Conservation (phyloP, 2,888 invertebrate species). For the Tipula confusa region DNA sequence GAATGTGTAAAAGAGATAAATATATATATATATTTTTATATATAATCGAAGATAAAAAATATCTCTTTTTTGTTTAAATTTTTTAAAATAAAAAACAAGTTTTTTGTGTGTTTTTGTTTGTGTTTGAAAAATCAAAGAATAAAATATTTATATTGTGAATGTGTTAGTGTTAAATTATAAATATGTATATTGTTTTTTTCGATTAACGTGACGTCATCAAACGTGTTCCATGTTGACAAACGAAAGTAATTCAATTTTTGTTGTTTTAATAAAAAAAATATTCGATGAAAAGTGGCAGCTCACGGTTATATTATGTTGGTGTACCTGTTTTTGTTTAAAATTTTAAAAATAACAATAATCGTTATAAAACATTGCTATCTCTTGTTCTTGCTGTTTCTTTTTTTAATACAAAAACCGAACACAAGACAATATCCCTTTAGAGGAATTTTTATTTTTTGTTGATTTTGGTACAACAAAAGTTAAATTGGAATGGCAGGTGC, state of each 20-base stretch:
- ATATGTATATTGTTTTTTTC: neutral
- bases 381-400: neutral
- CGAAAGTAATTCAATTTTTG: slow-evolving; percentile 5
- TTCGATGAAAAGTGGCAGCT: neutral
- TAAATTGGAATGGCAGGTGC: neutral
- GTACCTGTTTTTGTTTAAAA: neutral
- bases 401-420: neutral
- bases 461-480: neutral
- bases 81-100: slow-evolving; percentile 15
- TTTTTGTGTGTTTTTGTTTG: neutral
- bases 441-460: neutral
- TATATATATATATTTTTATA: neutral
- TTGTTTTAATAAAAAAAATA: neutral
- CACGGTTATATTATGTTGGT: neutral
- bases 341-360: neutral
- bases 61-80: neutral
- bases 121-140: neutral
- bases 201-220: neutral
- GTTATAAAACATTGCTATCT: neutral
- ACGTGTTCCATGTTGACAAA: neutral
- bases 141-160: neutral
- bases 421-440: neutral
- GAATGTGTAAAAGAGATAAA: neutral
- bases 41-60: neutral
- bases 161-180: neutral